These are phyloP conservation scores for Drosophila grimshawi DNA, from an alignment of 1,140 invertebrate species.

Conservation along the genomic window DNA sequence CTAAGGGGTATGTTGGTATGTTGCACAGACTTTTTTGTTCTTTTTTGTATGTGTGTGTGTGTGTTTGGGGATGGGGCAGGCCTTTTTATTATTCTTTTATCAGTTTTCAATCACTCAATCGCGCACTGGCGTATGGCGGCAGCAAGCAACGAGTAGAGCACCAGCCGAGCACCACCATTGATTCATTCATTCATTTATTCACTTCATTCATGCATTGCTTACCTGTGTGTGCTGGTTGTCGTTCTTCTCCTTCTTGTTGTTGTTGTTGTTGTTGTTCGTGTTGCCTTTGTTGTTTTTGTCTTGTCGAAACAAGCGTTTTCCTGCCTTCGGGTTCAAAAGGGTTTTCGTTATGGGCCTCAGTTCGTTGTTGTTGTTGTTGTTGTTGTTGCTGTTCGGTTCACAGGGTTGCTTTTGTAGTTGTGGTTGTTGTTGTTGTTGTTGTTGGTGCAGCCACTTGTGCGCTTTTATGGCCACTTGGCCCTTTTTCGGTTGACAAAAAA, in stretches of 20 bases:
- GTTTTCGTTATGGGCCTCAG: constrained; percentile 34
- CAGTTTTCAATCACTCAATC: constrained; percentile 53
- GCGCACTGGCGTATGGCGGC: constrained; percentile 4
- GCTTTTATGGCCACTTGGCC: constrained; percentile 68
- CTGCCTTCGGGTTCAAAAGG: constrained; percentile 62
- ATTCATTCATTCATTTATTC: constrained; percentile 70
- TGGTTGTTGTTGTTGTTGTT: constrained; percentile 36
- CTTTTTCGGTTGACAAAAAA: constrained; percentile 79
- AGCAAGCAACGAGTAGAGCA: constrained; percentile 16
- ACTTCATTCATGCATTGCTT: constrained; percentile 61
- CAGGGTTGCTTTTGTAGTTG: constrained; percentile 47
- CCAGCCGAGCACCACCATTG: constrained; percentile 16
- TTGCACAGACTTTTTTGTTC: constrained; percentile 20
- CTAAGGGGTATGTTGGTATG: not conserved
- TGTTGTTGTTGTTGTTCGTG: constrained; percentile 27
- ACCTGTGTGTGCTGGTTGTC: constrained; percentile 57
- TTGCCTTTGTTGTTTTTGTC: constrained; percentile 43
- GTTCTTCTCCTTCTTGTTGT: constrained; percentile 13
- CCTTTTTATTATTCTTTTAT: constrained; percentile 50
- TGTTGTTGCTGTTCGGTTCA: constrained; percentile 41
- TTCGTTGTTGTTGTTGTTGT: constrained; percentile 18
- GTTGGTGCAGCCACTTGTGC: constrained; percentile 73
- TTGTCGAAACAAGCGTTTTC: constrained; percentile 76
- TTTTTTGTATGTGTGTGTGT: not conserved
- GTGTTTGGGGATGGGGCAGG: not conserved